A percentile compares a stretch with the other conserved stretches of the same genome.
Evolutionary conservation across 2,888 invertebrate species (phyloP).

Genomic region (Ennomos quercinarius): DNA sequence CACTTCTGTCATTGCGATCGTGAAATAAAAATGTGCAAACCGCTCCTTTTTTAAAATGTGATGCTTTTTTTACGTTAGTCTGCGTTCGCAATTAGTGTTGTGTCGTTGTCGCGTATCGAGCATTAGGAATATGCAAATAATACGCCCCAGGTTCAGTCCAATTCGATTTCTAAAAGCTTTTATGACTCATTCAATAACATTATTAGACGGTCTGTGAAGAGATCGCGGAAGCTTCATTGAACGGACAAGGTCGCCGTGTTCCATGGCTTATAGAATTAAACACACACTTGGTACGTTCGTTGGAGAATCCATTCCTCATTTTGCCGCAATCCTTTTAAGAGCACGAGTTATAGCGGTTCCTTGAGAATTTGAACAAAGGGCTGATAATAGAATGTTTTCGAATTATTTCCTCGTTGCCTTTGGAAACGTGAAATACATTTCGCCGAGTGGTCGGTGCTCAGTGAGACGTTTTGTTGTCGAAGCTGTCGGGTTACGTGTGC

Average conservation of each 20-base stretch:
- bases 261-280: conserved; percentile 54
- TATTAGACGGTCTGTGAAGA: conserved; percentile 51
- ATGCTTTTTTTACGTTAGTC: conserved; percentile 84
- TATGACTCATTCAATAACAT: conserved; percentile 59
- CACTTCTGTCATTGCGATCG: conserved; percentile 77
- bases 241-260: conserved; percentile 63
- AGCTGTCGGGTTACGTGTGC: conserved; percentile 12
- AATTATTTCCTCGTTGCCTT: conserved; percentile 56
- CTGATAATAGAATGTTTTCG: conserved; percentile 64
- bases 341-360: conserved; percentile 65
- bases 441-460: conserved; percentile 8
- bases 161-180: conserved; percentile 62
- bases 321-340: conserved; percentile 70
- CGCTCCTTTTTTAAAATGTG: conserved; percentile 82
- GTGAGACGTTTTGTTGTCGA: conserved; percentile 11
- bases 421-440: conserved; percentile 36
- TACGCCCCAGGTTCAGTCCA: conserved; percentile 48
- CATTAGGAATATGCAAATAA: conserved; percentile 78
- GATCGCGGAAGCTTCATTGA: conserved; percentile 70
- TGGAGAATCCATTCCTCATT: conserved; percentile 58
- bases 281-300: conserved; percentile 35
- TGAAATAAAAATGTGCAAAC: conserved; percentile 84
- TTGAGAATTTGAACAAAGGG: conserved; percentile 65
- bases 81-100: conserved; percentile 85
- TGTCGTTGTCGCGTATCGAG: conserved; percentile 73